A percentile compares a stretch with the other conserved stretches of the same genome.
phyloP scores from a whole-genome alignment of 2,888 invertebrate genomes.

The Tineola bisselliella region DNA sequence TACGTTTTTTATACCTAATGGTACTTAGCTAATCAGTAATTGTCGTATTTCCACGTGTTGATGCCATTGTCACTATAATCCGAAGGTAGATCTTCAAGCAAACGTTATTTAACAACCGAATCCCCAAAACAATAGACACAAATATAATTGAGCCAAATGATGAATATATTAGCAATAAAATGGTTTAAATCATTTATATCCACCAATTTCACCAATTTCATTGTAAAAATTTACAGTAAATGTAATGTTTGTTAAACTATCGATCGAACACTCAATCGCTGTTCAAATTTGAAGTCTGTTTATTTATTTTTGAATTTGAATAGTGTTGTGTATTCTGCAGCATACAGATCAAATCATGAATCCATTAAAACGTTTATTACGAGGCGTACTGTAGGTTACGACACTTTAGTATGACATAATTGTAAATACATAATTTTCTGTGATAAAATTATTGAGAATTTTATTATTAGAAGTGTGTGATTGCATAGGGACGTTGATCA shows the following conservation, averaged over 20 bases:
- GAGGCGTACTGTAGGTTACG: conserved; percentile 53
- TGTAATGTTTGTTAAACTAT: too few relatives aligned
- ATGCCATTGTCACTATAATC: conserved; percentile 37
- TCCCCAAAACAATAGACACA: too few relatives aligned
- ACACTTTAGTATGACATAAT: conserved; percentile 63
- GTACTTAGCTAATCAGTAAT: conserved; percentile 17
- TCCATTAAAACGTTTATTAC: conserved; percentile 35
- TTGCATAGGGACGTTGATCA: conserved; percentile 59
- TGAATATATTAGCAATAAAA: too few relatives aligned
- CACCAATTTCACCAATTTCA: too few relatives aligned
- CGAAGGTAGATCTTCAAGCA: conserved; percentile 30
- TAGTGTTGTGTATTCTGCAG: not conserved
- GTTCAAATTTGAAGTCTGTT: too few relatives aligned
- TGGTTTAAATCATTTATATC: too few relatives aligned
- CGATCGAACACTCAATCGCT: too few relatives aligned
- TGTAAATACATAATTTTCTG: conserved; percentile 71
- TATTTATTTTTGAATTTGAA: too few relatives aligned
- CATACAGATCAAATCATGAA: not conserved
- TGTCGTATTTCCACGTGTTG: conserved; percentile 34
- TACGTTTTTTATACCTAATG: conserved; percentile 3
- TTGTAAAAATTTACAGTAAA: too few relatives aligned
- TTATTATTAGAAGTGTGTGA: conserved; percentile 65
- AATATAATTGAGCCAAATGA: too few relatives aligned
- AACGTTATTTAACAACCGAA: conserved; percentile 19
- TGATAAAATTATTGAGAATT: conserved; percentile 64